Base-by-base conservation (phyloP, 2,888 invertebrate genomes). In the Hecatera dysodea region DNA sequence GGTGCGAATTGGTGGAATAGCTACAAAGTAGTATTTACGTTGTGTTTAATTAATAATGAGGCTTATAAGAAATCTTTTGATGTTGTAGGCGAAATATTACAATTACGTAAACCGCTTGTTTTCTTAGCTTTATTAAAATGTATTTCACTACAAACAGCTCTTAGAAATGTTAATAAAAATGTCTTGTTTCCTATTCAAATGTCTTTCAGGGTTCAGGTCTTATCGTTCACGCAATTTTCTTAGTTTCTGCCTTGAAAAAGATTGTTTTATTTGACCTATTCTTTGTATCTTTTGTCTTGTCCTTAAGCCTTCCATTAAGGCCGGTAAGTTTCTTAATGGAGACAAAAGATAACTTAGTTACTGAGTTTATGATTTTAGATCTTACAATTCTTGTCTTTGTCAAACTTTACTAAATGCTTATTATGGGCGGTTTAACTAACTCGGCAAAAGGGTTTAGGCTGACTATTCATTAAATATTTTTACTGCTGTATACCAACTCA, bases 201-300 rank as follows among this genome's bases (percentile, higher is more conserved):
- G 42, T 64, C 27, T 52, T 67, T 67, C 50, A 48, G 39, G 42
- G n/a, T 55, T 57, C 12, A 42, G 19, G 12, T 33, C 44, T 50
- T 61, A 66, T 33, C 36, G 39, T 73, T 74, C 63, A 24, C 46
- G n/a, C 39, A 56, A 65, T 68, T 68, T 48, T 67, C 56, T 64
- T 60, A 66, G 27, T 55, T 76, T 72, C 50, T 53, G n/a, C 27
- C 33, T 68, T 50, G 22, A 42, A 68, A 66, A 68, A 66, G 7
- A 62, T 62, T 62, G 9, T 68, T 56, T 76, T 60, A 63, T 55
- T 72, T 48, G 68, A 66, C 62, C 67, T 53, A 72, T 53, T 56
- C 67, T 62, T 50, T 62, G 19, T 33, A n/a, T 64, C 66, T 74
- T 72, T 72, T 60, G 50, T 77, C 61, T 71, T 36, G 24, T 36